phyloP scores from a whole-genome alignment of 30 jellyfish, hydroid and myxozoan genomes.

The Hydra vulgaris region DNA sequence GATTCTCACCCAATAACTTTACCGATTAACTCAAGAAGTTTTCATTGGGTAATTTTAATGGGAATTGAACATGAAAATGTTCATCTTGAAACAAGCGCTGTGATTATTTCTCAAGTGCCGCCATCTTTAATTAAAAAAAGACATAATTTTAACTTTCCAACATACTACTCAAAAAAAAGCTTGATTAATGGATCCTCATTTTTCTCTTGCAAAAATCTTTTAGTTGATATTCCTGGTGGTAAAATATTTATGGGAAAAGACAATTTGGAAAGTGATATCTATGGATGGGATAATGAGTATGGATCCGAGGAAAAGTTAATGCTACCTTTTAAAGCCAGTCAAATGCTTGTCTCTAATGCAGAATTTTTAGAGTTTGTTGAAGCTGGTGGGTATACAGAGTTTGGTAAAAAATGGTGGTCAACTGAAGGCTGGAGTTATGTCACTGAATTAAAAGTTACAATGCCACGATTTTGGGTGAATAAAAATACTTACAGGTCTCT shows the following conservation, averaged over 20 bases:
- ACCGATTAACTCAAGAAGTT: slow-evolving; percentile 5
- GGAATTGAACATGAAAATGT: slow-evolving; percentile 32
- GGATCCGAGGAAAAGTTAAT: slow-evolving; percentile 11
- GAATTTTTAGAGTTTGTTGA: slow-evolving; percentile 25
- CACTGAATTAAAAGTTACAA: slow-evolving; percentile 4
- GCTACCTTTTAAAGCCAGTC: slow-evolving; percentile 27
- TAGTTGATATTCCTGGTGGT: slow-evolving; percentile 24
- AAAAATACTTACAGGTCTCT: slow-evolving; percentile 6
- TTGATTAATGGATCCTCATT: neutral
- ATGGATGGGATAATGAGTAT: slow-evolving; percentile 36
- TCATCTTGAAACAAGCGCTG: slow-evolving; percentile 31
- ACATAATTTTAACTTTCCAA: slow-evolving; percentile 12
- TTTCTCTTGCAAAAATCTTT: neutral
- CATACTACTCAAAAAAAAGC: neutral
- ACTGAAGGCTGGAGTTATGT: slow-evolving; percentile 21
- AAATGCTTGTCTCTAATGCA: slow-evolving; percentile 27
- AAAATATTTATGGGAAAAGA: slow-evolving; percentile 14
- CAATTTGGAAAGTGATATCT: slow-evolving; percentile 8
- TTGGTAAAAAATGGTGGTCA: slow-evolving; percentile 22
- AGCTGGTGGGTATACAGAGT: slow-evolving; percentile 28
- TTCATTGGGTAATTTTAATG: slow-evolving; percentile 19
- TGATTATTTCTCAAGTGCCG: slow-evolving; percentile 31
- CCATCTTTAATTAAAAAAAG: neutral
- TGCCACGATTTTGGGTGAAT: slow-evolving; percentile 16
- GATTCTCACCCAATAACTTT: slow-evolving; percentile 9